Base-by-base conservation (phyloP, 1,140 invertebrate species). In the Cherax quadricarinatus region DNA sequence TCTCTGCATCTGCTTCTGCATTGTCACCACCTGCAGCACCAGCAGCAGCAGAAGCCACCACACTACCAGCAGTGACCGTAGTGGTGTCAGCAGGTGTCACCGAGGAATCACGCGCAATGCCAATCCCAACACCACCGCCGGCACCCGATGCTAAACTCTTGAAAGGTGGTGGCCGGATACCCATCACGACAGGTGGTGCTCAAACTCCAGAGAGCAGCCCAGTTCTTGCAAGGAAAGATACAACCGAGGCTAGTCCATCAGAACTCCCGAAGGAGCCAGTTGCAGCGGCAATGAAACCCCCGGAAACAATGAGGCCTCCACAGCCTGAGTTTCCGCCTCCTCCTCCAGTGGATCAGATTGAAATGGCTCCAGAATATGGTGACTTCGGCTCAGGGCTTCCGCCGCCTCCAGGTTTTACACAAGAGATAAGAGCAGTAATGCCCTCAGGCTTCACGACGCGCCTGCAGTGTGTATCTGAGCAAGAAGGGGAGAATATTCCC, bases 331-430 rank as follows among this genome's bases (percentile, higher is more conserved):
- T 85, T 53, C 89, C 93, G 48, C 92, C 92, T 48, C 88, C 92
- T 16, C 92, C 86, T n/a, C 92, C 92, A 60, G 81, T 83, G 48
- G 82, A 78, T 12, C 57, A 75, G 16, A 80, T 79, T 41, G 87
- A 80, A 60, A 57, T 81, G 9, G 81, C 66, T 12, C 4, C 66
- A 60, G 60, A 21, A 16, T 14, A 41, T 57, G 62, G 70, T 82
- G 84, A 82, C 10, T 24, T 53, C 4, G 80, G 75, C 4, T 83
- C 80, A 18, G 70, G 62, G 66, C 79, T 87, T 9, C 93, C 89
- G 48, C 93, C 92, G 49, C 92, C 89, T 10, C 90, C 93, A 48
- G 79, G 86, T 53, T 89, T 89, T 53, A 5, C 84, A 0, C 53
- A 83, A 21, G 90, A 93, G 73, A 81, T 48, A 16, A 84, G n/a